These are phyloP conservation scores for Sylvilagus bachmani DNA, from an alignment of 2,113 vertebrate genomes.

Conservation along the genomic window DNA sequence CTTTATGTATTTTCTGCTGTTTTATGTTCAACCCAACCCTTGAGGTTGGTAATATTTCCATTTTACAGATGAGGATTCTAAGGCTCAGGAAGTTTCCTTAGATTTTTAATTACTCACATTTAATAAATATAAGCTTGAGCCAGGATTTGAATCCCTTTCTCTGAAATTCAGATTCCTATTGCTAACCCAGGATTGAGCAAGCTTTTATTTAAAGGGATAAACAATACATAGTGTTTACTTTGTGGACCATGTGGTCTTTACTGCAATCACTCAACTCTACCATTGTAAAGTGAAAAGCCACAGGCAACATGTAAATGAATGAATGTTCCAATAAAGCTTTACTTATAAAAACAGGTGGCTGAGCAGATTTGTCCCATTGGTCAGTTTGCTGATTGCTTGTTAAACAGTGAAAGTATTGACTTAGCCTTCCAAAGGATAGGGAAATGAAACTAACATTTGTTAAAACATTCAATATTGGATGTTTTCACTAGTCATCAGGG, in stretches of 20 bases:
- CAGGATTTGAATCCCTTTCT: neutral
- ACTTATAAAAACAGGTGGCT: neutral
- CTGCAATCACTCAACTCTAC: neutral
- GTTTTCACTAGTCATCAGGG: too few relatives aligned
- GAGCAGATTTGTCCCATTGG: neutral
- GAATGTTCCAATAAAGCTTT: neutral
- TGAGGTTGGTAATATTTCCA: neutral
- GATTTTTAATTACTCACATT: neutral
- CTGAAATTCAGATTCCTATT: neutral
- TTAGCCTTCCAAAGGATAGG: conserved; percentile 6
- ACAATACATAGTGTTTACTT: neutral
- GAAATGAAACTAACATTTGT: neutral
- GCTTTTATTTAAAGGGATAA: neutral
- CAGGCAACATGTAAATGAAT: neutral
- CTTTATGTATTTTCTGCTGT: neutral
- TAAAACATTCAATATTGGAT: neutral
- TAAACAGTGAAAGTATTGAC: neutral
- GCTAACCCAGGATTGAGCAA: neutral
- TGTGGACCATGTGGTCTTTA: neutral
- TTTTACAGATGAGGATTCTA: neutral
- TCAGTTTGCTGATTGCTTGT: neutral
- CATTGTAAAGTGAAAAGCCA: neutral
- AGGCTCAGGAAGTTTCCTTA: neutral
- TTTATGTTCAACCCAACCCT: neutral
- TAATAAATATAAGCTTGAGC: neutral